A percentile compares a stretch with the other conserved stretches of the same genome.
phyloP scores from a whole-genome alignment of 2,888 invertebrate genomes.

The Diaphora mendica region DNA sequence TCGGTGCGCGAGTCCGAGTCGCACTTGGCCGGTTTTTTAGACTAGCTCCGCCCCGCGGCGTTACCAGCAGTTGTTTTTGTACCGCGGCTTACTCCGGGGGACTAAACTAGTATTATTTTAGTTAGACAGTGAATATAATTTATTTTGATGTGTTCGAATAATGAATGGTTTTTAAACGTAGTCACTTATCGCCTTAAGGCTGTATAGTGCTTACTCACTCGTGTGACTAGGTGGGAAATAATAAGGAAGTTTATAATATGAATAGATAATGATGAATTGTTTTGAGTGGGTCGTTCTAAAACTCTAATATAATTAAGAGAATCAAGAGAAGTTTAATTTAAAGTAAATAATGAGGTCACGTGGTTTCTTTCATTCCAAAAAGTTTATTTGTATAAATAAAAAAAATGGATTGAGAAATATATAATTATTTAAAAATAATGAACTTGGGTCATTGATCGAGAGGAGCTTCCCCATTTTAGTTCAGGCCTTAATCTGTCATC shows the following conservation, averaged over 20 bases:
- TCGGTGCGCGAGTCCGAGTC: too few species aligned
- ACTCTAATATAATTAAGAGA: not conserved
- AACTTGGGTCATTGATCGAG: not conserved
- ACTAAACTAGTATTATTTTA: slow-evolving; percentile 4
- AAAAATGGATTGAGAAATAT: not conserved
- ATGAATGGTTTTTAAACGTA: slow-evolving; percentile 28
- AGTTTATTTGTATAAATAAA: not conserved
- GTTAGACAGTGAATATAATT: slow-evolving; percentile 21
- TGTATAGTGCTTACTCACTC: slow-evolving; percentile 10
- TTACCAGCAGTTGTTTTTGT: too few species aligned
- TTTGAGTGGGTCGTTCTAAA: not conserved
- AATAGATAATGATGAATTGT: slow-evolving; percentile 14
- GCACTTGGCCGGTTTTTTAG: too few species aligned
- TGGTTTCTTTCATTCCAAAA: not conserved
- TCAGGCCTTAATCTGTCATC: not conserved
- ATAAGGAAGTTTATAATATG: slow-evolving; percentile 8
- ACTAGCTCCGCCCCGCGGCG: too few species aligned
- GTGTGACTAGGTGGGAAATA: slow-evolving; percentile 8
- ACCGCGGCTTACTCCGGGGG: too few species aligned
- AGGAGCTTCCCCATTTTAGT: not conserved
- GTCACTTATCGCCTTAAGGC: slow-evolving; percentile 24
- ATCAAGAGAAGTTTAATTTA: not conserved
- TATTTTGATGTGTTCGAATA: slow-evolving; percentile 18
- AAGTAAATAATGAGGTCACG: not conserved
- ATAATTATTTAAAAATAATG: not conserved